Conservation (phyloP, 2,113 vertebrate genomes). For the Bolborhynchus lineola region DNA sequence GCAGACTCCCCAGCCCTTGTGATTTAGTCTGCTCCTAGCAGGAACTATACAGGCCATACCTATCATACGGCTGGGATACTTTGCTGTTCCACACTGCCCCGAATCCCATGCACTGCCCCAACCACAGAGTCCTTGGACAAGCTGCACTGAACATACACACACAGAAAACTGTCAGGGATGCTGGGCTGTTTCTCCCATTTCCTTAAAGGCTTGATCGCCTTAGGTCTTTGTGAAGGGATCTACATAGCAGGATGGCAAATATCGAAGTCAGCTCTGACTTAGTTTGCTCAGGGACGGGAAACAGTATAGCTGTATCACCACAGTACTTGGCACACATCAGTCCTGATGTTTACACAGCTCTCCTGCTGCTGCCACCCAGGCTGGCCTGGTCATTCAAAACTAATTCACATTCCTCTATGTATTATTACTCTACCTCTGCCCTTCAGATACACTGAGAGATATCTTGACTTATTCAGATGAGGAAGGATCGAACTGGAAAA, state of each 20-base stretch:
- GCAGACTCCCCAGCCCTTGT: rapidly evolving
- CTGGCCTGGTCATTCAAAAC: neutral
- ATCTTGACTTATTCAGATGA: neutral
- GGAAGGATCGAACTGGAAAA: neutral
- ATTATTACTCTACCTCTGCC: neutral
- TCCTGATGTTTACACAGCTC: neutral
- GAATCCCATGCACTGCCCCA: neutral
- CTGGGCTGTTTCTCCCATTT: neutral
- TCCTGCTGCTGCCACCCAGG: neutral
- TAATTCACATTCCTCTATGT: neutral
- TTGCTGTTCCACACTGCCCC: neutral
- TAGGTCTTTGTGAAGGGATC: neutral
- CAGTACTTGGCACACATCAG: neutral
- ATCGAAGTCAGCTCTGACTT: neutral
- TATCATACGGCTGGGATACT: neutral
- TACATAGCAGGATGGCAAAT: neutral
- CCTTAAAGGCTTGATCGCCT: neutral
- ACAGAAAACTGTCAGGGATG: rapidly evolving
- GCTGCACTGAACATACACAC: neutral
- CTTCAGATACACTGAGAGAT: neutral
- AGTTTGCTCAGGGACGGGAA: neutral
- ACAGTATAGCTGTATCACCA: neutral
- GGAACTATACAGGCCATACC: neutral
- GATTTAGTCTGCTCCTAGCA: neutral
- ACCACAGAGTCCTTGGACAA: neutral